Conservation (phyloP, 2,888 invertebrate species). For the Rhodophaea formosa region DNA sequence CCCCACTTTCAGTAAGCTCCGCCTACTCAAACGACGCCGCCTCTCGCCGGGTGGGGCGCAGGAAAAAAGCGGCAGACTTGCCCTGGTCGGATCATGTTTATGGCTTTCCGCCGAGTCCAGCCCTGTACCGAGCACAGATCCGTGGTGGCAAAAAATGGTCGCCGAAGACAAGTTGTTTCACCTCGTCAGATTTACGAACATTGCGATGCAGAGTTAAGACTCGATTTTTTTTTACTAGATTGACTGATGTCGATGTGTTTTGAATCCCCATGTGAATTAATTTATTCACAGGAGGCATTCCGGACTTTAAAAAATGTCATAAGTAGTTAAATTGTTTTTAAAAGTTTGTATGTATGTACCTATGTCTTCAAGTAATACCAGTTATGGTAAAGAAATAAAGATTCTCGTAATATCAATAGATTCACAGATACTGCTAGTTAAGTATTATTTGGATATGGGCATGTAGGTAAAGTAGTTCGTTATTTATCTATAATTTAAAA, state of each 20-base stretch:
- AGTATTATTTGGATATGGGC: too few species aligned
- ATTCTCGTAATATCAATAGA: too few species aligned
- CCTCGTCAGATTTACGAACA: constrained; percentile 75
- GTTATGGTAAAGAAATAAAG: too few species aligned
- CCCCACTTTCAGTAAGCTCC: constrained; percentile 50
- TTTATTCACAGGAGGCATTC: not conserved
- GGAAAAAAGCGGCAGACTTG: constrained; percentile 75
- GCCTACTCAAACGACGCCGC: constrained; percentile 49
- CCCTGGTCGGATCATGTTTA: constrained; percentile 75
- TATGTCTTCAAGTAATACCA: too few species aligned
- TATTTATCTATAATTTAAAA: too few species aligned
- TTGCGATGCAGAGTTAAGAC: constrained; percentile 51
- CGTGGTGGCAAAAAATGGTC: constrained; percentile 78
- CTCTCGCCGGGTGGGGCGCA: constrained; percentile 59
- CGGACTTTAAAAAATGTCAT: not conserved
- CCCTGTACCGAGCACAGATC: constrained; percentile 75
- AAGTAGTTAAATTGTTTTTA: too few species aligned
- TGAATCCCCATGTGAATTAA: not conserved
- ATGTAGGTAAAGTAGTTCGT: too few species aligned
- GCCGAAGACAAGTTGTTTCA: constrained; percentile 76
- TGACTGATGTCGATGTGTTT: constrained; percentile 18
- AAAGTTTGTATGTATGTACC: too few species aligned
- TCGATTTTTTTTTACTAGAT: constrained; percentile 36
- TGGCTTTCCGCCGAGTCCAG: constrained; percentile 77
- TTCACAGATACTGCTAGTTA: too few species aligned